Base-by-base conservation (phyloP, 2,888 invertebrate species). In the Ochlodes sylvanus region DNA sequence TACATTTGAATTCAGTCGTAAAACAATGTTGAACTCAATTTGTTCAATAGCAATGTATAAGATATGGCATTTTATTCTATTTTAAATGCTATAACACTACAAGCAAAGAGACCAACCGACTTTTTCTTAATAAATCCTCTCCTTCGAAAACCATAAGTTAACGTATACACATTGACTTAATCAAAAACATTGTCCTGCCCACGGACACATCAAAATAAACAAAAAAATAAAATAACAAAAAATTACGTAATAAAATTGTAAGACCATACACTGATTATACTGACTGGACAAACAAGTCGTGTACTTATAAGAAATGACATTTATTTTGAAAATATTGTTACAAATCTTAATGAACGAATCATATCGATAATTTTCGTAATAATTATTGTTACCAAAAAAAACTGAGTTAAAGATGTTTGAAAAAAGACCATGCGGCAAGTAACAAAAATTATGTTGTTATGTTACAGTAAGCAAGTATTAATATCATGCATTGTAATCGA, bases 1-100 rank as follows among this genome's bases (percentile, higher is more conserved):
- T 87, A 88, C 85, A 87, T 77, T 79, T 81, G 81, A 78, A 80
- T 82, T 87, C 85, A 87, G 86, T 88, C 87, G 74, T 80, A 83
- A 81, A 79, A 75, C 60, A 55, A 64, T 63, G 69, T 58, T 41
- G 44, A 70, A 70, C 47, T 50, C 34, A 56, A 56, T 55, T n/a
- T 4, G n/a, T 64, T 38, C 17, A 44, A 42, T 17, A n/a, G n/a
- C 57, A n/a, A 54, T 32, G 10, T 54, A 21, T 21, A 17, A 34
- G 34, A 34, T 34, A 32, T 55, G 55, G 34, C 55, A 34, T 55
- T 32, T 55, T 9, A 27, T 17, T 15, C 15, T 55, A 34, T 34
- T 34, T 55, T 34, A 55, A 55, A 55, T 15, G n/a, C 55, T 34
- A 55, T 55, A 34, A 52, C 52, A 52, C 52, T 52, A 52, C 52